Evolutionary conservation across 1,140 invertebrate species (phyloP).

Genomic region (Drosophila nigrodunni): DNA sequence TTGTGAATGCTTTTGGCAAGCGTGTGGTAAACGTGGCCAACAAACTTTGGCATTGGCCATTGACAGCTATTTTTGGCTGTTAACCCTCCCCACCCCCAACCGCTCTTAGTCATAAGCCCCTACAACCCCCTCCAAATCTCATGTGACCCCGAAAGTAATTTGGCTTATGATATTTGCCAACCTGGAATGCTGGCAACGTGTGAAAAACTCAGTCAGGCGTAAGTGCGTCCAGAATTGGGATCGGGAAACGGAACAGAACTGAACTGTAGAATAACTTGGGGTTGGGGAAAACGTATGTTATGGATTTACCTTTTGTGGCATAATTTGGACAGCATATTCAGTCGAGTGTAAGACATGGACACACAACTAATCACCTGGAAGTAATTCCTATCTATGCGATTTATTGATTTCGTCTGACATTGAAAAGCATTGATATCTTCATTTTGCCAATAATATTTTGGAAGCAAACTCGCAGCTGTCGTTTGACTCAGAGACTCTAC

Average conservation of each 20-base stretch:
- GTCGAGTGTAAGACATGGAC: constrained; percentile 74
- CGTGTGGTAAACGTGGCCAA: constrained; percentile 60
- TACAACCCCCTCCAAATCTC: constrained; percentile 37
- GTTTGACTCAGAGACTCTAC: background rate
- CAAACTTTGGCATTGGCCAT: constrained; percentile 76
- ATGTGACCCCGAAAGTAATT: constrained; percentile 64
- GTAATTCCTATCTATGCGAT: constrained; percentile 70
- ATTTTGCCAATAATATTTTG: constrained; percentile 29
- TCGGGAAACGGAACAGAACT: background rate
- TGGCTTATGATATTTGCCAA: constrained; percentile 65
- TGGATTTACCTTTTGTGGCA: constrained; percentile 48
- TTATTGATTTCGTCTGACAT: constrained; percentile 81
- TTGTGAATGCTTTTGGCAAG: constrained; percentile 42
- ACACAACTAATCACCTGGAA: constrained; percentile 80
- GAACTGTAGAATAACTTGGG: too few relatives aligned
- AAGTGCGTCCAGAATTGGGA: constrained; percentile 62
- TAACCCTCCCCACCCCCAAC: background rate
- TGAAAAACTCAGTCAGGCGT: constrained; percentile 78
- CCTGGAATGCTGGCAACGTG: constrained; percentile 48
- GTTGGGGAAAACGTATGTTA: constrained; percentile 27
- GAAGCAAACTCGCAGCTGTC: background rate
- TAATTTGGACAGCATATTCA: constrained; percentile 55
- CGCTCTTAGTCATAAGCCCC: background rate
- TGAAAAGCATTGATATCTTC: constrained; percentile 65
- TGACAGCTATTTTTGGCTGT: constrained; percentile 67